phyloP scores from a whole-genome alignment of 2,888 invertebrate species.

The Calameuta filiformis region DNA sequence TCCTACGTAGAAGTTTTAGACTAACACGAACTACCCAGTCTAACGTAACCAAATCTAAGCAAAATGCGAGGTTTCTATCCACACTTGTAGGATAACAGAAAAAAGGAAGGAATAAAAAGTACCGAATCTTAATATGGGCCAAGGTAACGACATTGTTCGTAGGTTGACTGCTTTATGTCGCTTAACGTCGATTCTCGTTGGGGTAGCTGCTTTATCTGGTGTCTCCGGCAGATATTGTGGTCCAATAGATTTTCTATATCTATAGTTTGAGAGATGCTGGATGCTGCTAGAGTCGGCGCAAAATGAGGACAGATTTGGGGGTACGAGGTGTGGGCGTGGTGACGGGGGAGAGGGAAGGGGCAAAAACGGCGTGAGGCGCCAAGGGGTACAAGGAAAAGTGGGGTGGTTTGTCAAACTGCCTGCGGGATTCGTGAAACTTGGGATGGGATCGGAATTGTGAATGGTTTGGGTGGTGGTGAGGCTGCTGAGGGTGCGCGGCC shows the following conservation, averaged over 20 bases:
- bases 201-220: background rate
- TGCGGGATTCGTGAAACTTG: background rate
- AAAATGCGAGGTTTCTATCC: background rate
- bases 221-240: background rate
- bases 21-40: background rate
- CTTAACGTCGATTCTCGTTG: background rate
- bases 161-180: background rate
- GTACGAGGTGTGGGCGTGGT: background rate
- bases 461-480: background rate
- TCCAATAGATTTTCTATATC: background rate
- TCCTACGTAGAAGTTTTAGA: too few species aligned
- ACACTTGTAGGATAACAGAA: background rate
- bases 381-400: background rate
- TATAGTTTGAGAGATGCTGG: background rate
- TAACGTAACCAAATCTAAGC: background rate
- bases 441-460: constrained; percentile 5
- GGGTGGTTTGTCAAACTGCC: constrained; percentile 9
- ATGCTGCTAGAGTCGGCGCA: background rate
- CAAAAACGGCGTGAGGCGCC: background rate
- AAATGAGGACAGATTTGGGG: background rate
- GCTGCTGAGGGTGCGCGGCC: background rate
- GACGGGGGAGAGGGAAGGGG: background rate
- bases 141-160: background rate
- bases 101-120: background rate
- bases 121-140: background rate